Percentiles rank a stretch among this genome's conserved stretches.
These are phyloP conservation scores for Craseonycteris thonglongyai DNA, from an alignment of 2,113 vertebrate genomes.

Conservation along the genomic window DNA sequence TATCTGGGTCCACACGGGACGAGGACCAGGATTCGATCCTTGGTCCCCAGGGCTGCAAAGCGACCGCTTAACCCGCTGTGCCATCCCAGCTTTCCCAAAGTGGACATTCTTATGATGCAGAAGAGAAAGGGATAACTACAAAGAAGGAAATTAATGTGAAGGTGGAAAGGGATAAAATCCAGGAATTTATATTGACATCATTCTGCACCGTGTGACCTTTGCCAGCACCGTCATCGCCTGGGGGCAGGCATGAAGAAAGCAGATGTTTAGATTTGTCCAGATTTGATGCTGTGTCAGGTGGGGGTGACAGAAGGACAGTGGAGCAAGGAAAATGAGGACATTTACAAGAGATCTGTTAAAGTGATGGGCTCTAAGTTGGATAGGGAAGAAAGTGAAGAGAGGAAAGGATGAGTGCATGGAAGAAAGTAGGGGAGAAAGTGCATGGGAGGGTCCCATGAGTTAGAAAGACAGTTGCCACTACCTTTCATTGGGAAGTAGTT, in stretches of 20 bases:
- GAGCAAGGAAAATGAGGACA: background rate
- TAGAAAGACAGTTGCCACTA: background rate
- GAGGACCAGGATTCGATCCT: too few species aligned
- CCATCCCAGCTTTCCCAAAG: too few species aligned
- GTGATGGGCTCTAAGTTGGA: background rate
- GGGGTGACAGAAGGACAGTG: background rate
- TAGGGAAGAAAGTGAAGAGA: background rate
- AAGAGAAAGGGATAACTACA: background rate
- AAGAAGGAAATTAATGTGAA: background rate
- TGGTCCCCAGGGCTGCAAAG: too few species aligned
- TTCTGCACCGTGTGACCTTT: background rate
- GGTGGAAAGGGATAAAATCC: background rate
- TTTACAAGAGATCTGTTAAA: background rate
- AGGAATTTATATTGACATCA: background rate
- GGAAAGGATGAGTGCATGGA: background rate
- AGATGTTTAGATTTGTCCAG: background rate
- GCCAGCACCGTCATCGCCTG: background rate
- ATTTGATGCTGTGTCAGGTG: background rate
- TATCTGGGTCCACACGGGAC: too few species aligned
- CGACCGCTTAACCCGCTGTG: too few species aligned
- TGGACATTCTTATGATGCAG: background rate
- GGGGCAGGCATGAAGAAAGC: background rate
- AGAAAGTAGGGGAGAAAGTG: background rate
- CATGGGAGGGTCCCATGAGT: background rate
- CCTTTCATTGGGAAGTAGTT: background rate